A percentile compares a stretch with the other conserved stretches of the same genome.
Conservation (phyloP, 2,113 vertebrate genomes). For the Dasyurus viverrinus region DNA sequence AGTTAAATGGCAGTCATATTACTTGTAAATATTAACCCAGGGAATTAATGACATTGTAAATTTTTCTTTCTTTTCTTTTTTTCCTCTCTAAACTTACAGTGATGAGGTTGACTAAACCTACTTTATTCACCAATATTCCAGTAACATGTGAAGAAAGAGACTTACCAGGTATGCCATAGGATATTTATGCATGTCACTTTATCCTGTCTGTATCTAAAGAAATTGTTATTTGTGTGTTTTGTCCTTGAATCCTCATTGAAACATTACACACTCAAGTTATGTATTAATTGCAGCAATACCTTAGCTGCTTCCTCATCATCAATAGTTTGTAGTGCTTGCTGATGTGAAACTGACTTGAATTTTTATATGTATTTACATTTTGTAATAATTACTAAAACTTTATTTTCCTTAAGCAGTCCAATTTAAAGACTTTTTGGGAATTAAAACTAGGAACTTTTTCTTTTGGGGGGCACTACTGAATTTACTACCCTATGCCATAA, state of each 20-base stretch:
- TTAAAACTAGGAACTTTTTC: background rate
- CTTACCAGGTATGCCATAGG: slow-evolving; percentile 90
- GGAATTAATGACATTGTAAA: slow-evolving; percentile 32
- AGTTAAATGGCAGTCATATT: background rate
- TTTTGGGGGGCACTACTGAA: background rate
- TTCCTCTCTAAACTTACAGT: slow-evolving; percentile 85
- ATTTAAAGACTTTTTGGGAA: background rate
- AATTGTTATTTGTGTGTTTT: background rate
- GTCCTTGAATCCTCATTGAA: background rate
- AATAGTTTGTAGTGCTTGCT: background rate
- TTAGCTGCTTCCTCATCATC: background rate
- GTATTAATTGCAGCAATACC: slow-evolving; percentile 19
- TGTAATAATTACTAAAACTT: slow-evolving; percentile 14
- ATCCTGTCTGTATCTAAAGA: background rate
- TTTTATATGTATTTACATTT: slow-evolving; percentile 11
- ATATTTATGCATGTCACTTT: slow-evolving; percentile 12
- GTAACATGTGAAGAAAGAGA: slow-evolving; percentile 98
- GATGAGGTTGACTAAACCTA: slow-evolving; percentile 98
- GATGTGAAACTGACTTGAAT: slow-evolving; percentile 21
- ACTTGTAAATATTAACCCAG: slow-evolving; percentile 37
- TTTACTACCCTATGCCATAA: background rate
- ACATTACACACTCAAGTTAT: background rate
- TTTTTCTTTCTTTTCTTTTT: background rate
- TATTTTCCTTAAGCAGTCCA: slow-evolving; percentile 37
- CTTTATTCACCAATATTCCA: slow-evolving; percentile 97